A percentile compares a stretch with the other conserved stretches of the same genome.
These are phyloP conservation scores for Seira ritae DNA, from an alignment of 2,888 invertebrate species.

Conservation along the genomic window DNA sequence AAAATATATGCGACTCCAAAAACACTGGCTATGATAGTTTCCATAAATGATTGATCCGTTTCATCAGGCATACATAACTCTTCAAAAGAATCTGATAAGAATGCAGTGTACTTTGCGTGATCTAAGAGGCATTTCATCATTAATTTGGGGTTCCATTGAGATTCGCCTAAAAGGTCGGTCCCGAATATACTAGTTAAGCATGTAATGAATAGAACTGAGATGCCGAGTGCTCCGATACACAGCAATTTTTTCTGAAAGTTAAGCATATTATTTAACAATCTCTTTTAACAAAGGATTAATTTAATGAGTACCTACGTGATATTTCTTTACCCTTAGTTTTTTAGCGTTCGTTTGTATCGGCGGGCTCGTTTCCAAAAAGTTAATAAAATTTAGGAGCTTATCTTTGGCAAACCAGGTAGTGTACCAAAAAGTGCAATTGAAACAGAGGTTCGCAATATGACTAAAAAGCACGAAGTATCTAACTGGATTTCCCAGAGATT, in stretches of 20 bases:
- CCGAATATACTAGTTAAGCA: slow-evolving; percentile 31
- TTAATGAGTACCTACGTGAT: not conserved
- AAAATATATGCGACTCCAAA: not conserved
- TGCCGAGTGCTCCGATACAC: not conserved
- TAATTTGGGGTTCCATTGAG: slow-evolving; percentile 26
- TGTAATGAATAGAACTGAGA: not conserved
- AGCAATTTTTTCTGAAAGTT: not conserved
- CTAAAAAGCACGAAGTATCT: slow-evolving; percentile 41
- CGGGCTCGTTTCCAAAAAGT: not conserved
- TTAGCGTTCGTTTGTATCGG: not conserved
- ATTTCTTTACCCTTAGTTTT: slow-evolving; percentile 4
- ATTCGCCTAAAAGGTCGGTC: not conserved
- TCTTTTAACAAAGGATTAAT: not conserved
- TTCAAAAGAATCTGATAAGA: not conserved
- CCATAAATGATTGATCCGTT: not conserved
- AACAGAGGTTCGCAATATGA: slow-evolving; percentile 5
- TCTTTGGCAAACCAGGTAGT: slow-evolving; percentile 25
- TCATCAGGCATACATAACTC: too few relatives aligned
- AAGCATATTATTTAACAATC: not conserved
- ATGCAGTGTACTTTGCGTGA: slow-evolving; percentile 19
- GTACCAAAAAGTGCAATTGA: slow-evolving; percentile 28
- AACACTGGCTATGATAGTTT: not conserved
- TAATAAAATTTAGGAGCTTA: not conserved
- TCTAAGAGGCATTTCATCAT: slow-evolving; percentile 25
- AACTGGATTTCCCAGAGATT: slow-evolving; percentile 26